phyloP scores from a whole-genome alignment of 2,113 vertebrate genomes.

The Butorides virescens region DNA sequence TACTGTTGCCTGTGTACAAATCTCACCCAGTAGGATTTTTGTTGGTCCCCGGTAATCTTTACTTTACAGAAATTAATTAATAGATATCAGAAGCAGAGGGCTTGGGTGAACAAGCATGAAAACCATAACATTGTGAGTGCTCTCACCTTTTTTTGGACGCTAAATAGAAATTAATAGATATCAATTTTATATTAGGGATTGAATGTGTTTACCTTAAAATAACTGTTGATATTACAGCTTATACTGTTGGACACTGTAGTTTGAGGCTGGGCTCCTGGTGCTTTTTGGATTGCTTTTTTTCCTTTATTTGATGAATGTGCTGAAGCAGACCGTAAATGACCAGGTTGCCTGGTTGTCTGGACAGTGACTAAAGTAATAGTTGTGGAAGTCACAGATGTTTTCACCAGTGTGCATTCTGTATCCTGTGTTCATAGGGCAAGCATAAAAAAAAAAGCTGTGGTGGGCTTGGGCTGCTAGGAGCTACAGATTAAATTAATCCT shows the following conservation, averaged over 20 bases:
- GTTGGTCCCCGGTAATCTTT: neutral
- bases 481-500: neutral
- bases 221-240: neutral
- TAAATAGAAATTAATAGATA: neutral
- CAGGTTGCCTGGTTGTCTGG: neutral
- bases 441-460: neutral
- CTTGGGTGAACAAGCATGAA: accelerated
- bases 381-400: neutral
- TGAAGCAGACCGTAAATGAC: neutral
- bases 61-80: neutral
- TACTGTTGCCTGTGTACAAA: neutral
- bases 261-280: neutral
- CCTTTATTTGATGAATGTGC: neutral
- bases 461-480: neutral
- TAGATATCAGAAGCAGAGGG: neutral
- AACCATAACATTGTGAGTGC: neutral
- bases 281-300: neutral
- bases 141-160: neutral
- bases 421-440: neutral
- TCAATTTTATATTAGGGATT: neutral
- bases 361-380: neutral
- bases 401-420: neutral
- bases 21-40: neutral
- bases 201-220: neutral
- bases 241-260: neutral